Percentiles rank a stretch among this genome's conserved stretches.
Conservation (phyloP, 2,797 vertebrate species). For the Scolopax bukidnonensis region DNA sequence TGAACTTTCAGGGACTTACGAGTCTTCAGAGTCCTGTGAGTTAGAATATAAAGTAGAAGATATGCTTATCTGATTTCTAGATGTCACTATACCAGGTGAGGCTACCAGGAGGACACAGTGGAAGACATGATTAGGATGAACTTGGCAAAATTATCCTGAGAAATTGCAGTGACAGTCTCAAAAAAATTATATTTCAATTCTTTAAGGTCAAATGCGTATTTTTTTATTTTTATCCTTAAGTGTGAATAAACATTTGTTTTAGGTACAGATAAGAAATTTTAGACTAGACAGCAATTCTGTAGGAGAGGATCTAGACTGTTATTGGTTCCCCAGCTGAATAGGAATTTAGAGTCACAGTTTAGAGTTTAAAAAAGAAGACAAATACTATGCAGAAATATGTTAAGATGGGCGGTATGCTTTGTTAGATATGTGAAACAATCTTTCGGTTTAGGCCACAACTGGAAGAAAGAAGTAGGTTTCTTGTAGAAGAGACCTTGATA, state of each 20-base stretch:
- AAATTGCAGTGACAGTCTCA: background rate
- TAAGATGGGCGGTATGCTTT: background rate
- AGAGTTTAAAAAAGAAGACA: background rate
- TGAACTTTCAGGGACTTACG: background rate
- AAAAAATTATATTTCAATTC: background rate
- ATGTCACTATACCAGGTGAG: background rate
- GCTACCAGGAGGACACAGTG: background rate
- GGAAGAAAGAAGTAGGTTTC: background rate
- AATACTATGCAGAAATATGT: background rate
- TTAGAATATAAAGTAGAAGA: background rate
- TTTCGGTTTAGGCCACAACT: background rate
- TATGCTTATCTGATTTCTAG: background rate
- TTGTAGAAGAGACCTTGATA: background rate
- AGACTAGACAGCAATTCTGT: background rate
- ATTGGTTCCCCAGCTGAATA: background rate
- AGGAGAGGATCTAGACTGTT: background rate
- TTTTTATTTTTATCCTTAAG: background rate
- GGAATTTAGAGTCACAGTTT: fast-evolving
- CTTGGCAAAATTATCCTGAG: background rate
- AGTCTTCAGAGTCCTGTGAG: background rate
- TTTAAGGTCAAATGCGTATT: background rate
- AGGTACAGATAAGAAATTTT: background rate
- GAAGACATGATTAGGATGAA: background rate
- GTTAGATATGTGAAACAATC: background rate
- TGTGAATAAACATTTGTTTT: background rate